Conservation (phyloP, 2,797 vertebrate species). For the Syngnathus rostellatus region DNA sequence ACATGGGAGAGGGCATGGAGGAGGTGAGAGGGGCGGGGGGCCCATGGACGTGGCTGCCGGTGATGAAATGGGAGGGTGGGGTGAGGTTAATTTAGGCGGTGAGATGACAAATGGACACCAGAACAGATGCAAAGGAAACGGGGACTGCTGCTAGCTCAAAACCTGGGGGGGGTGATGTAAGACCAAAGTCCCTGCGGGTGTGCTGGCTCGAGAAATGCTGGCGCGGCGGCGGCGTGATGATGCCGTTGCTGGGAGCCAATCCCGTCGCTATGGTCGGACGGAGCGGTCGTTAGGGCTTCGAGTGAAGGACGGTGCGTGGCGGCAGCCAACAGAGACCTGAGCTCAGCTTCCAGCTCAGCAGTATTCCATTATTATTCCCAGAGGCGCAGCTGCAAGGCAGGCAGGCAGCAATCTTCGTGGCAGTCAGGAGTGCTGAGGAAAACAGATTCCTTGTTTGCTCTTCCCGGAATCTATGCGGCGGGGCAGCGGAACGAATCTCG, state of each 20-base stretch:
- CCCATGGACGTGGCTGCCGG: conserved; percentile 49
- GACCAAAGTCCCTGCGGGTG: conserved; percentile 45
- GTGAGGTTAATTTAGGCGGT: conserved; percentile 18
- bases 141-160: conserved; percentile 75
- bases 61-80: conserved; percentile 35
- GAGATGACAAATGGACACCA: conserved; percentile 58
- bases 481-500: conserved; percentile 32
- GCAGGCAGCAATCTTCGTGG: conserved; percentile 50
- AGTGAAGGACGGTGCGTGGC: conserved; percentile 27
- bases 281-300: conserved; percentile 21
- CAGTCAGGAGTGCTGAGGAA: conserved; percentile 14
- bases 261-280: conserved; percentile 31
- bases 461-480: conserved; percentile 32
- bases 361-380: conserved; percentile 57
- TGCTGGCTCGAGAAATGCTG: conserved; percentile 33
- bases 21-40: conserved; percentile 56
- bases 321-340: conserved; percentile 47
- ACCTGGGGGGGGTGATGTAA: conserved; percentile 57
- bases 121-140: conserved; percentile 67
- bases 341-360: conserved; percentile 62
- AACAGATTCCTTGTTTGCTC: conserved; percentile 30
- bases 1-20: conserved; percentile 96
- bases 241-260: conserved; percentile 55
- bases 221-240: conserved; percentile 15
- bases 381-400: conserved; percentile 49